Percentiles rank a stretch among this genome's conserved stretches.
phyloP scores from a whole-genome alignment of 2,888 invertebrate genomes.

The Orthosia gracilis region DNA sequence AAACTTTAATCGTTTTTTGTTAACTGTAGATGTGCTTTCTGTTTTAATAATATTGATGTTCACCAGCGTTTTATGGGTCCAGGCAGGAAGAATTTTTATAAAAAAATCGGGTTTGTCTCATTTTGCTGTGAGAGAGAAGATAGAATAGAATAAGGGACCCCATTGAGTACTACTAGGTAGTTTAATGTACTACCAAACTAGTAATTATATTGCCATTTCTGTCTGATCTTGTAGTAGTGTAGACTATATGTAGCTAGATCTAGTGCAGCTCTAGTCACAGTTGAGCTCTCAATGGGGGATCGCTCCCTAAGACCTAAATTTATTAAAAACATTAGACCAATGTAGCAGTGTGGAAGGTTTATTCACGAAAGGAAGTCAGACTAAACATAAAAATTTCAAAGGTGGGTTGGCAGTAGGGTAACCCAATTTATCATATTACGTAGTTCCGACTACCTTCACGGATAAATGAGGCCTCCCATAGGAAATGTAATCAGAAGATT shows the following conservation, averaged over 20 bases:
- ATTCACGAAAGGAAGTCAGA: not conserved
- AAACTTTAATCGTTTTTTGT: not conserved
- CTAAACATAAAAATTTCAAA: conserved; percentile 13
- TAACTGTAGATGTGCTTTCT: not conserved
- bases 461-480: conserved; percentile 29
- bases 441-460: conserved; percentile 33
- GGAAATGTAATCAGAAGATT: conserved; percentile 38
- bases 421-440: conserved; percentile 41
- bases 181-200: no score
- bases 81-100: no score
- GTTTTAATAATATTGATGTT: no score
- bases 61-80: not conserved
- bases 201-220: no score
- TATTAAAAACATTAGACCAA: not conserved
- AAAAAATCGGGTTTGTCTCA: not conserved
- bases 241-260: no score
- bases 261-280: no score
- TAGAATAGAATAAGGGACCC: not conserved
- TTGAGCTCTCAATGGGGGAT: no score
- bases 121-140: not conserved
- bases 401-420: conserved; percentile 26
- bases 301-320: not conserved
- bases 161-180: no score
- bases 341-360: not conserved
- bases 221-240: no score